Evolutionary conservation across 2,797 vertebrate genomes (phyloP).

Genomic region (Eptatretus atami): DNA sequence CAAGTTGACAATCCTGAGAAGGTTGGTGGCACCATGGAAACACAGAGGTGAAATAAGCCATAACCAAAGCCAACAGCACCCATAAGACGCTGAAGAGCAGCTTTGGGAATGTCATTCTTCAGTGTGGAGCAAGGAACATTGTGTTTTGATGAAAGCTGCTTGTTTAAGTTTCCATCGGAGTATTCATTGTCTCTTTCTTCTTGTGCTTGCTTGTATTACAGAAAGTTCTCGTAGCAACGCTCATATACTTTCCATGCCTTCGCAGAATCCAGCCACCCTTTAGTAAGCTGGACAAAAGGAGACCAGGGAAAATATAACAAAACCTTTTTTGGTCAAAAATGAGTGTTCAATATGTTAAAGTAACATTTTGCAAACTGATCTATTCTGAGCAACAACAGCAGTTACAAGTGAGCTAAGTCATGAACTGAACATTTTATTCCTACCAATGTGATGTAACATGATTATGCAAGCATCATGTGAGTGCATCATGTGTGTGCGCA

Average conservation of each 20-base stretch:
- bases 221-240: conserved; percentile 88
- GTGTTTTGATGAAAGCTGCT: too few species aligned
- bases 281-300: conserved; percentile 30
- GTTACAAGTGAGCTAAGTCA: too few species aligned
- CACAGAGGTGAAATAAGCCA: conserved; percentile 97
- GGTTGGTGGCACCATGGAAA: conserved; percentile 97
- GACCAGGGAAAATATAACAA: too few species aligned
- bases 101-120: conserved; percentile 18
- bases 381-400: too few species aligned
- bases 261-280: conserved; percentile 98
- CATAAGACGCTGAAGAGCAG: conserved; percentile 66
- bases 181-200: too few species aligned
- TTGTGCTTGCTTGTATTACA: conserved; percentile 38
- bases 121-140: too few species aligned
- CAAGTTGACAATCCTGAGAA: conserved; percentile 98
- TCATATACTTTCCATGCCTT: conserved; percentile 98
- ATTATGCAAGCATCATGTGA: too few species aligned
- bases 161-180: too few species aligned
- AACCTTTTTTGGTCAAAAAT: too few species aligned
- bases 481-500: too few species aligned
- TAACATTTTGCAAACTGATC: not conserved
- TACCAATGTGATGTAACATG: too few species aligned
- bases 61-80: conserved; percentile 97
- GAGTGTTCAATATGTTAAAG: not conserved
- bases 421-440: too few species aligned